These are phyloP conservation scores for Epistrophe grossulariae DNA, from an alignment of 2,888 invertebrate genomes.

Conservation along the genomic window DNA sequence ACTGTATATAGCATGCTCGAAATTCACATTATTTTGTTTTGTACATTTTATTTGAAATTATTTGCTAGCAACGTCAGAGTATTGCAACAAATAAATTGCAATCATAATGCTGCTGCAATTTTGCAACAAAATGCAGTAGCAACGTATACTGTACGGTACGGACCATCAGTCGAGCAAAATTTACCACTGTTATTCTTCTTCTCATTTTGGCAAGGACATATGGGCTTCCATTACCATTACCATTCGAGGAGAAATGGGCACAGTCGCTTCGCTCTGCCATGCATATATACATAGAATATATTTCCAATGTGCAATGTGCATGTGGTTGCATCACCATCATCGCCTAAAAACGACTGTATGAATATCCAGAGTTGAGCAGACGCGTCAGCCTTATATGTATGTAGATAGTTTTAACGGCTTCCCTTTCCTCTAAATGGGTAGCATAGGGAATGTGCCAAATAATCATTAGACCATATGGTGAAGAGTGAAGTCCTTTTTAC, in stretches of 20 bases:
- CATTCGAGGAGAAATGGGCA: conserved; percentile 64
- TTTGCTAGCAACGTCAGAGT: conserved; percentile 64
- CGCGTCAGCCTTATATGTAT: background rate
- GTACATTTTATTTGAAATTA: conserved; percentile 57
- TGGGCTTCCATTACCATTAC: conserved; percentile 72
- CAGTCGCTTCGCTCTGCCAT: conserved; percentile 43
- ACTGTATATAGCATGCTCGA: conserved; percentile 36
- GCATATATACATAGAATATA: conserved; percentile 50
- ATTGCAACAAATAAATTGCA: conserved; percentile 76
- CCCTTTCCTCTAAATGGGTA: conserved; percentile 10
- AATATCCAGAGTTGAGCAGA: conserved; percentile 26
- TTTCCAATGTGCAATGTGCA: conserved; percentile 69
- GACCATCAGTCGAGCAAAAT: background rate
- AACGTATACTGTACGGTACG: background rate
- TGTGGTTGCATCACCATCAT: conserved; percentile 73
- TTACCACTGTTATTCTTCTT: conserved; percentile 55
- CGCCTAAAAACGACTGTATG: conserved; percentile 62
- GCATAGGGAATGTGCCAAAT: conserved; percentile 66
- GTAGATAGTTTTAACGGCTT: background rate
- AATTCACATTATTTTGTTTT: conserved; percentile 48
- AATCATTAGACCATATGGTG: conserved; percentile 73
- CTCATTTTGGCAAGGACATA: conserved; percentile 71
- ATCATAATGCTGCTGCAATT: conserved; percentile 64
- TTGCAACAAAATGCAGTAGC: conserved; percentile 36
- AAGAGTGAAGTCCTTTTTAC: conserved; percentile 58